These are phyloP conservation scores for Coreoperca whiteheadi DNA, from an alignment of 2,113 vertebrate species.

Conservation along the genomic window DNA sequence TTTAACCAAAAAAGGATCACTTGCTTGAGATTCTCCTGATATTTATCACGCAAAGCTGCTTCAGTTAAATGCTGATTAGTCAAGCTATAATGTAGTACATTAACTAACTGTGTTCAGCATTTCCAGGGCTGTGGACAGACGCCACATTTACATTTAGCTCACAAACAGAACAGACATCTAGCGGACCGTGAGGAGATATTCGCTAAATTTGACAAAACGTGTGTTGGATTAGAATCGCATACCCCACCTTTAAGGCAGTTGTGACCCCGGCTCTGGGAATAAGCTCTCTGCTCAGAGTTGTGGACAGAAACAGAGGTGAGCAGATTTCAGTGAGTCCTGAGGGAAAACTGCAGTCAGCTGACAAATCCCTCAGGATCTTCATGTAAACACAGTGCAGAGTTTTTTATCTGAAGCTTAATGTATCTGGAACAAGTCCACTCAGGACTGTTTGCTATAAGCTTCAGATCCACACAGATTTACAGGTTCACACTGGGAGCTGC, in stretches of 20 bases:
- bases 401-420: neutral
- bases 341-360: constrained; percentile 23
- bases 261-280: neutral
- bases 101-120: too few species aligned
- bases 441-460: neutral
- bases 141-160: too few species aligned
- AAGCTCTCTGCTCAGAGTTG: neutral
- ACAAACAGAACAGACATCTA: too few species aligned
- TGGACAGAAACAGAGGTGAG: neutral
- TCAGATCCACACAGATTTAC: neutral
- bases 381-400: constrained; percentile 31
- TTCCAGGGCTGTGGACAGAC: too few species aligned
- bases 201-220: too few species aligned
- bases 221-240: too few species aligned
- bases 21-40: neutral
- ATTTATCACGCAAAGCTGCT: too few species aligned
- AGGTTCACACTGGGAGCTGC: neutral
- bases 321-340: constrained; percentile 27
- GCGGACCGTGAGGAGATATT: too few species aligned
- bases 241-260: too few species aligned
- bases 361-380: constrained; percentile 32
- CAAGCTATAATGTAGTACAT: neutral
- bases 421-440: constrained; percentile 3
- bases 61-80: neutral
- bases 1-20: neutral